phyloP scores from a whole-genome alignment of 2,797 vertebrate genomes.

The Megalops cyprinoides region DNA sequence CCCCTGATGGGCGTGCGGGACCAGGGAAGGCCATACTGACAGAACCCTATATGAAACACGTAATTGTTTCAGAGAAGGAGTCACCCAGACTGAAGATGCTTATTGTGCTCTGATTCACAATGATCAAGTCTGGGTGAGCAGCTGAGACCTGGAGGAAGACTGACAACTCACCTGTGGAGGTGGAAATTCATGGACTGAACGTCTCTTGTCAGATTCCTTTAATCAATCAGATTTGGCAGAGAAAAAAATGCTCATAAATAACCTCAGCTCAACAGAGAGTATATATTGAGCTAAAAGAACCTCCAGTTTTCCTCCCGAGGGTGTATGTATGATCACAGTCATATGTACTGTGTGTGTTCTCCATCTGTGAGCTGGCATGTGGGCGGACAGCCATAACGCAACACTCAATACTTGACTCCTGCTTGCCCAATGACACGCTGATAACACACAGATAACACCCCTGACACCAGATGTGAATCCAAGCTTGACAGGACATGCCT shows the following conservation, averaged over 20 bases:
- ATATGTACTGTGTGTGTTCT: neutral
- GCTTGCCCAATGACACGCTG: neutral
- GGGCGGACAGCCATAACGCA: neutral
- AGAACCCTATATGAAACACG: neutral
- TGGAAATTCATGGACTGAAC: neutral
- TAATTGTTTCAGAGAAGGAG: neutral
- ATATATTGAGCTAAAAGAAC: neutral
- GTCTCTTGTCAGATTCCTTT: slow-evolving; percentile 17
- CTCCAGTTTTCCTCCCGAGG: neutral
- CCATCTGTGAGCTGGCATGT: too few relatives aligned
- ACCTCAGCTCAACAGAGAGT: too few relatives aligned
- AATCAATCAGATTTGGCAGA: slow-evolving; percentile 64
- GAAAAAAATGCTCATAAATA: slow-evolving; percentile 36
- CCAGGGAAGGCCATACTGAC: slow-evolving; percentile 4
- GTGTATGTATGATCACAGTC: neutral
- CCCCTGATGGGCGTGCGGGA: neutral
- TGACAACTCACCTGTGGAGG: neutral
- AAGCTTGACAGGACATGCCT: neutral
- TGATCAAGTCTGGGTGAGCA: neutral
- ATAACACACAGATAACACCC: neutral
- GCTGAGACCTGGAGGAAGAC: neutral
- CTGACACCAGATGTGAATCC: neutral
- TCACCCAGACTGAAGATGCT: neutral
- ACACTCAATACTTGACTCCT: neutral
- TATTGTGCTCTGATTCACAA: neutral